Percentiles rank a stretch among this genome's conserved stretches.
These are phyloP conservation scores for Poeciliopsis occidentalis DNA, from an alignment of 2,113 vertebrate species.

Conservation along the genomic window DNA sequence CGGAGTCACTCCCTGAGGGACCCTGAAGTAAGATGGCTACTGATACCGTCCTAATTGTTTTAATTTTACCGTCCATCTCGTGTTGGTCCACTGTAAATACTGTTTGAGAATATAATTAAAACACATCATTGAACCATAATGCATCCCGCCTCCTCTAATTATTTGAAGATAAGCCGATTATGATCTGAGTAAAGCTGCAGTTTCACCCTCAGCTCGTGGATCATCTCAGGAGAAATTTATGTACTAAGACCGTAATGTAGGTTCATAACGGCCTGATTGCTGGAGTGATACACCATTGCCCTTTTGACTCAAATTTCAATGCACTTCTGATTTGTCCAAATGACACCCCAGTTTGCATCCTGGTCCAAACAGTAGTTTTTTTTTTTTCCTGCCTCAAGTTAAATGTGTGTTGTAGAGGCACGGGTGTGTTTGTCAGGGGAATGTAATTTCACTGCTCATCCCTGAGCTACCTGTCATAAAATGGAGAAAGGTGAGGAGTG, in stretches of 20 bases:
- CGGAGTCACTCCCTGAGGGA: slow-evolving; percentile 24
- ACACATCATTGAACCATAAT: slow-evolving; percentile 34
- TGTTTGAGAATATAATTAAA: slow-evolving; percentile 70
- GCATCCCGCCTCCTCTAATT: slow-evolving; percentile 51
- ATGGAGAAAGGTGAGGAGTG: slow-evolving; percentile 43
- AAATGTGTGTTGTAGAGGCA: slow-evolving; percentile 3
- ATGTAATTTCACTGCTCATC: slow-evolving; percentile 39
- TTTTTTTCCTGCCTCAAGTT: neutral
- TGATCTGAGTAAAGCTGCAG: slow-evolving; percentile 34
- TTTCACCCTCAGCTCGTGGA: slow-evolving; percentile 9
- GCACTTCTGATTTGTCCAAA: slow-evolving; percentile 8
- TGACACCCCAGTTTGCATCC: neutral
- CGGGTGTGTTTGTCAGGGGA: slow-evolving; percentile 23
- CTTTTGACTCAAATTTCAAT: slow-evolving; percentile 16
- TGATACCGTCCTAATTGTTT: slow-evolving; percentile 33
- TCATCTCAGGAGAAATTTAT: slow-evolving; percentile 15
- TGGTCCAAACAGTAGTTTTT: neutral
- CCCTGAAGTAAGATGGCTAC: slow-evolving; percentile 28
- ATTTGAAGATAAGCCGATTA: slow-evolving; percentile 46
- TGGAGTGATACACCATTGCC: slow-evolving; percentile 18
- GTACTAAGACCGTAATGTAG: slow-evolving; percentile 27
- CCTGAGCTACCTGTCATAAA: slow-evolving; percentile 43
- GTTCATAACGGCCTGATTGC: slow-evolving; percentile 40
- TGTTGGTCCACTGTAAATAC: slow-evolving; percentile 43
- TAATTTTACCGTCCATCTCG: slow-evolving; percentile 45